phyloP scores from a whole-genome alignment of 2,888 invertebrate species.

The Therioaphis trifolii region DNA sequence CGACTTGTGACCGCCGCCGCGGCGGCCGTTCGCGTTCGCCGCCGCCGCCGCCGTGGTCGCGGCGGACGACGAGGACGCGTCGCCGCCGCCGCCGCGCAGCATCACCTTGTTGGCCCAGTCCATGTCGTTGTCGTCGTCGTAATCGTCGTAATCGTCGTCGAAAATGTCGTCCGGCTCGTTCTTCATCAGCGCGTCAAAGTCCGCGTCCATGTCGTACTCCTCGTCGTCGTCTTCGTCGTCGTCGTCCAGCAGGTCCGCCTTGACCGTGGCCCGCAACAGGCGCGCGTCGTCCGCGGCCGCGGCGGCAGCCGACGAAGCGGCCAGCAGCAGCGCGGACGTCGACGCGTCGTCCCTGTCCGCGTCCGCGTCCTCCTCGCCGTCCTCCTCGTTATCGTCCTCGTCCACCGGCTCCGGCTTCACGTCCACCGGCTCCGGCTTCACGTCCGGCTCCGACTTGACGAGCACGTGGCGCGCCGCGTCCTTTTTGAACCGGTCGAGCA shows the following conservation, averaged over 20 bases:
- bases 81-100: background rate
- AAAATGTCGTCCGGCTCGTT: conserved; percentile 55
- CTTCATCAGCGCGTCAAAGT: conserved; percentile 48
- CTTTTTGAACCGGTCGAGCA: conserved; percentile 54
- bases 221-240: conserved; percentile 47
- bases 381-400: background rate
- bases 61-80: conserved; percentile 11
- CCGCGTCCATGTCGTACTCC: conserved; percentile 56
- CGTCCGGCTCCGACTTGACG: conserved; percentile 2
- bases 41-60: background rate
- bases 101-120: conserved; percentile 55
- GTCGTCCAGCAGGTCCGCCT: conserved; percentile 17
- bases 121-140: conserved; percentile 50
- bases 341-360: background rate
- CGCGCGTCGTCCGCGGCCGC: background rate
- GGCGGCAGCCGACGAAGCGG: background rate
- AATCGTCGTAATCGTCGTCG: conserved; percentile 49
- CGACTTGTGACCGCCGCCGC: conserved; percentile 2
- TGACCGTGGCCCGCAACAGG: background rate
- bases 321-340: background rate
- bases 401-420: background rate
- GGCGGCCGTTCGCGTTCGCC: too few species aligned
- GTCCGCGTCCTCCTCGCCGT: background rate
- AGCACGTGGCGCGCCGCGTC: conserved; percentile 9
- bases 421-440: background rate